phyloP scores from a whole-genome alignment of 92 coral and sea anemone species.

The Parazoanthus darwini region DNA sequence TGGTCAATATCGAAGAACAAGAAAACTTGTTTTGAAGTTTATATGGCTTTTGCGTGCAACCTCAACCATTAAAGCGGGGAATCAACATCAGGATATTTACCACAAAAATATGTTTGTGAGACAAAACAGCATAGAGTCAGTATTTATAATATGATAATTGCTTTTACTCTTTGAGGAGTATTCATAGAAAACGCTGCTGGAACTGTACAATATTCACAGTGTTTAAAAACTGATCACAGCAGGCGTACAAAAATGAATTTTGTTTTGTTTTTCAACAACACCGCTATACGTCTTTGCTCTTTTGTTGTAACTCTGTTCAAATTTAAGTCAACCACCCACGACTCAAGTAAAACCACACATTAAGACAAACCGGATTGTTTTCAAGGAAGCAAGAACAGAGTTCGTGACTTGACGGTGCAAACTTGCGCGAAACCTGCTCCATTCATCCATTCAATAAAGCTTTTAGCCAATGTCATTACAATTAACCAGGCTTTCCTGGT shows the following conservation, averaged over 20 bases:
- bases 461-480: conserved; percentile 22
- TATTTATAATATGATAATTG: conserved; percentile 6
- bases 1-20: not conserved
- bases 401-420: not conserved
- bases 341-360: not conserved
- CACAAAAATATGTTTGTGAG: not conserved
- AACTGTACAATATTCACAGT: not conserved
- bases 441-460: conserved; percentile 5
- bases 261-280: conserved; percentile 13
- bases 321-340: not conserved
- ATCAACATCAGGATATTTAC: not conserved
- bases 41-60: not conserved
- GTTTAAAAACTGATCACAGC: conserved; percentile 18
- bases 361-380: not conserved
- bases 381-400: not conserved
- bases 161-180: not conserved
- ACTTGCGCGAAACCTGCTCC: conserved; percentile 1
- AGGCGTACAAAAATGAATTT: not conserved
- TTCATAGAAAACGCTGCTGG: not conserved
- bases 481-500: not conserved
- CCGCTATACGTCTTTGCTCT: not conserved
- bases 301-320: not conserved
- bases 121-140: not conserved
- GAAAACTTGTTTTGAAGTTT: not conserved
- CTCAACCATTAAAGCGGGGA: not conserved